Conservation (phyloP, 2,888 invertebrate species). For the Rhagium mordax region DNA sequence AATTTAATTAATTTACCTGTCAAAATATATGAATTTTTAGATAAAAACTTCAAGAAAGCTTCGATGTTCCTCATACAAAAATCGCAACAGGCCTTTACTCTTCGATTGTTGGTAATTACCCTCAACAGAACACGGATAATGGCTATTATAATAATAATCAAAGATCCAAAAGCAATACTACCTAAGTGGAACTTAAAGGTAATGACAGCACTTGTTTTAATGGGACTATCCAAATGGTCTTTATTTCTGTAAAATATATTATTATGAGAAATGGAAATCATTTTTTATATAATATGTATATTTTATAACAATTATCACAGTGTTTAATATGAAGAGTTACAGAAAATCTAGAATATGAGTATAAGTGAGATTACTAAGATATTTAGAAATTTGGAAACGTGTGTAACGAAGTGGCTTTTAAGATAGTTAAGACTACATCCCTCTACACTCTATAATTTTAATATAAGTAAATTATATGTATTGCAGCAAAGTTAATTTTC, state of each 20-base stretch:
- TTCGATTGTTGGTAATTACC: conserved; percentile 46
- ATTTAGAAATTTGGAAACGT: too few relatives aligned
- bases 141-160: conserved; percentile 55
- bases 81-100: conserved; percentile 41
- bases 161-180: conserved; percentile 55
- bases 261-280: background rate
- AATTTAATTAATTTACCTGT: too few relatives aligned
- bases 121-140: conserved; percentile 50
- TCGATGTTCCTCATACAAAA: conserved; percentile 45
- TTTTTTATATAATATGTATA: too few relatives aligned
- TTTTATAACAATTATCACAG: too few relatives aligned
- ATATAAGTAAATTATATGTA: too few relatives aligned
- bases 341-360: too few relatives aligned
- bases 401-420: too few relatives aligned
- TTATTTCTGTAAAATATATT: conserved; percentile 53
- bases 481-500: too few relatives aligned
- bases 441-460: too few relatives aligned
- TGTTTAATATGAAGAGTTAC: too few relatives aligned
- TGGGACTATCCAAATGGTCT: conserved; percentile 50
- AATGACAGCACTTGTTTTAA: conserved; percentile 45
- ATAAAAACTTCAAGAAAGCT: conserved; percentile 55
- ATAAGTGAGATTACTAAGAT: too few relatives aligned
- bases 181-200: conserved; percentile 57
- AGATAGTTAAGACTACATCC: too few relatives aligned
- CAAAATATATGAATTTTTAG: conserved; percentile 59